Evolutionary conservation across 1,140 invertebrate species (phyloP), one percentile per base, ranked within the genome.

Genomic region (Solen grandis): DNA sequence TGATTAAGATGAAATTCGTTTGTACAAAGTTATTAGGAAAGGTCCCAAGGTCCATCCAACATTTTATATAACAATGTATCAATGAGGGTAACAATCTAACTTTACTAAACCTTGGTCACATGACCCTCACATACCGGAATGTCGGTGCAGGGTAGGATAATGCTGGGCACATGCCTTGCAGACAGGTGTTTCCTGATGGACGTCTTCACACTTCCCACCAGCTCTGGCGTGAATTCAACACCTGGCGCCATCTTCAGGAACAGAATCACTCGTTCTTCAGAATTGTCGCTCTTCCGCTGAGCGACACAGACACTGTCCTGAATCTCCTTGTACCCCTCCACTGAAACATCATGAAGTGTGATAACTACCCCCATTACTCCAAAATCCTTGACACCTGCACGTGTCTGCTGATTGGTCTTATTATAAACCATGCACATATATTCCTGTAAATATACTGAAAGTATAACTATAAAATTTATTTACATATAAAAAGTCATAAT

Each of bases 271-370:
- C 93, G 85, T 87, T 94, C 94, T 62, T 94, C 94, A n/a, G 87
- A 86, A 33, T 75, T 83, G 72, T 91, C 91, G 75, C 57, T 66
- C 22, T 85, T 89, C 13, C 88, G 87, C 85, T 94, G 93, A 5
- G 93, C 93, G 8, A 94, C 93, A 87, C 94, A 94, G 31, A 94
- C 85, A 79, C 93, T 94, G 86, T 94, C 94, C 35, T 90, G 88
- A 5, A 94, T 91, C 86, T 93, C 92, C 75, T 91, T 89, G 87
- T 94, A 91, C 25, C 85, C 84, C 70, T 94, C 93, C 60, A 94
- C 93, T 93, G 86, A 0, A 89, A 89, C 66, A 79, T 62, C 73
- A 55, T 50, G 46, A 87, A 79, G 76, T 54, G 55, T 31, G 31
- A 85, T 55, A 38, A 85, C n/a, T n/a, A n/a, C n/a, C n/a, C n/a